Conservation (phyloP, 2,888 invertebrate species). For the Lycia hirtaria region DNA sequence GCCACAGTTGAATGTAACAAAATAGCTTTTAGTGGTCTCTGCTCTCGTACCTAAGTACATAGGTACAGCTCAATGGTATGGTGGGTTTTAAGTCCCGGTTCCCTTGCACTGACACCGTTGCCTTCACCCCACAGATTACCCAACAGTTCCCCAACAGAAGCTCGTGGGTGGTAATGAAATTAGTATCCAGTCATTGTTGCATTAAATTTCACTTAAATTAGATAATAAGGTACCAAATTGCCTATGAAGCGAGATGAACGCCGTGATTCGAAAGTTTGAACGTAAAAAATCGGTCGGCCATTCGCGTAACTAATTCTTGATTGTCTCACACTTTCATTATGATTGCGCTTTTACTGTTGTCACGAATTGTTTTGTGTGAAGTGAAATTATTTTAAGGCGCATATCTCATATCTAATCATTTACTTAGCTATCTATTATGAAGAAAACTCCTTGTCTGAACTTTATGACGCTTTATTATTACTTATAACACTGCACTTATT, state of each 20-base stretch:
- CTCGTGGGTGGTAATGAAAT: constrained; percentile 81
- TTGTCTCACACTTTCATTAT: constrained; percentile 51
- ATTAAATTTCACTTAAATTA: constrained; percentile 75
- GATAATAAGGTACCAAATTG: constrained; percentile 66
- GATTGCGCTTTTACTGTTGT: constrained; percentile 31
- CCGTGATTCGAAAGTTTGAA: constrained; percentile 52
- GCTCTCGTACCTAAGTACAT: no score
- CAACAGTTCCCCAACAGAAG: constrained; percentile 25
- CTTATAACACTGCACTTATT: no score
- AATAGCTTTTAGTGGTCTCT: no score
- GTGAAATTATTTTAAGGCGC: constrained; percentile 11
- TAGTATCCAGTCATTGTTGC: constrained; percentile 76
- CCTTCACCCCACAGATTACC: constrained; percentile 4
- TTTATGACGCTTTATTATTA: no score
- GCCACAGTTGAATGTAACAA: no score
- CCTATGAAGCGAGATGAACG: constrained; percentile 49
- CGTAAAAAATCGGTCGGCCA: constrained; percentile 36
- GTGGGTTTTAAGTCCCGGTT: constrained; percentile 15
- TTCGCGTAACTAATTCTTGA: constrained; percentile 45
- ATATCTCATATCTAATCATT: no score
- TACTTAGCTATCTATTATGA: no score
- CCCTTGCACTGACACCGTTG: constrained; percentile 30
- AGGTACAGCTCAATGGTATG: background rate
- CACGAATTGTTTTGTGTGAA: constrained; percentile 17
- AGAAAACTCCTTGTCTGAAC: no score